Evolutionary conservation across 2,113 vertebrate species (phyloP), one percentile per base, ranked within the genome.

Genomic region (Pandion haliaetus): DNA sequence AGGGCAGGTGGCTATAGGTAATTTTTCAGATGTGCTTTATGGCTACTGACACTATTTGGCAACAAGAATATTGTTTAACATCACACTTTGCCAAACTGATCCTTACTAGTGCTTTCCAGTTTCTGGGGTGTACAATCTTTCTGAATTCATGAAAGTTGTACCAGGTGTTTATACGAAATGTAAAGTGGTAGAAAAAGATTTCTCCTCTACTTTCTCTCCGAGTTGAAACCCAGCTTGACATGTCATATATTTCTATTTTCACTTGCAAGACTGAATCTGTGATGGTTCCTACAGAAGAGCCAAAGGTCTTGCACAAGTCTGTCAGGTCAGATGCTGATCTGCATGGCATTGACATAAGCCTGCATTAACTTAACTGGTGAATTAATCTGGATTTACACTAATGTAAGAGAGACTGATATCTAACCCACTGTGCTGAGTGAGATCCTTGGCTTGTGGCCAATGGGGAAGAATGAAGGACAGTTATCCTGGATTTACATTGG

Each of bases 11-110:
- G 88, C 88, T 95, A 28, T 26, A 76, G 72, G 88, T 74, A 86
- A 95, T 96, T 97, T 96, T 95, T 95, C 92, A 97, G 91, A 86
- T 62, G 74, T 45, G 57, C 59, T 88, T 93, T 88, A 95, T 93
- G 50, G 49, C 63, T 81, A 49, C 40, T 63, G 88, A 95, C 55
- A 91, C 32, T 52, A 20, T 74, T 90, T 89, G 80, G 96, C 88
- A 93, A 65, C 32, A 40, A 26, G 31, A 61, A 55, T 26, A 72
- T 42, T 62, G 6, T 62, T 63, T 29, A 77, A 80, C 26, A 29
- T 65, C 9, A 3, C 31, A 17, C 19, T 55, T 49, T 87, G 91
- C 96, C 79, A 95, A 95, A 79, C 57, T 78, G 78, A 78, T 72
- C 77, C 42, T 63, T 45, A 57, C 42, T 31, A 66, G 71, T 12